Evolutionary conservation across 2,113 vertebrate species (phyloP), one percentile per base, ranked within the genome.

Genomic region (Channa argus): DNA sequence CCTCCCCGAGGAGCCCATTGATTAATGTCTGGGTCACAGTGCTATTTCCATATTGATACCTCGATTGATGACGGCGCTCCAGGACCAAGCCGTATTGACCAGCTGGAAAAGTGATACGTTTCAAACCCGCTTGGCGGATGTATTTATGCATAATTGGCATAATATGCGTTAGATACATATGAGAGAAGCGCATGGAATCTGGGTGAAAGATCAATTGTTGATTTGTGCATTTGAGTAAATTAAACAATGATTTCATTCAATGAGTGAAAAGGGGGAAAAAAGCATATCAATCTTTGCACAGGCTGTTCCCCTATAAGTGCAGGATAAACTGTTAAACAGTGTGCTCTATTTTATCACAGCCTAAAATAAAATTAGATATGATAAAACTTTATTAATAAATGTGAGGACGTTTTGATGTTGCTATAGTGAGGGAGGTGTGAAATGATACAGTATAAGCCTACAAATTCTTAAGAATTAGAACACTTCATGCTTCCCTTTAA

Each of bases 1-100:
- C 86, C 83, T 86, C 92, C 93, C 86, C 50, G 73, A 88, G 90
- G 88, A 84, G 65, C 74, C 77, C 83, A 93, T 94, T 91, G 94
- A 94, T 94, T 88, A 87, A 90, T 89, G 91, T 93, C 90, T 92
- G 91, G 91, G 92, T 92, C 91, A 90, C 90, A 77, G 77, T 86
- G 93, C 88, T 92, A 90, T 93, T 94, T 94, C 90, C 85, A 91
- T 94, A 94, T 94, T 91, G 93, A 95, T 93, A 92, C 88, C 88
- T 87, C 89, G 88, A 94, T 94, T 93, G 93, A 95, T 94, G 93
- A 92, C 87, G 72, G 82, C 74, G 86, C 90, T 89, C 66, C 83
- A 87, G 90, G 88, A 91, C 87, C 87, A 86, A 86, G 90, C 78
- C 63, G 33, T 91, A 94, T 95, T 91, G 93, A 94, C 81, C 87